Evolutionary conservation across 2,888 invertebrate species (phyloP).

Genomic region (Toxonevra muliebris): DNA sequence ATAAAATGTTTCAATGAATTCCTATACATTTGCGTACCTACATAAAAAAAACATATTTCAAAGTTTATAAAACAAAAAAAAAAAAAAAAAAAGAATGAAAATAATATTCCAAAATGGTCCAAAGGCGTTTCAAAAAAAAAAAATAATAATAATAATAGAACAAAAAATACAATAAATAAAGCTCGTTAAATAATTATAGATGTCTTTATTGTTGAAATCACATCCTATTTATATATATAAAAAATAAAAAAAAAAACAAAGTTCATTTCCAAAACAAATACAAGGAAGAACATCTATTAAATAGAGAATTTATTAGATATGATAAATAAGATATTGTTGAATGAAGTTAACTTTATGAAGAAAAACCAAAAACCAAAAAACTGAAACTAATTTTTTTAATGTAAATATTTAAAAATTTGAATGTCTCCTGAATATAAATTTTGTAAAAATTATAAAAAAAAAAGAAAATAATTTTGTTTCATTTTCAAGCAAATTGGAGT

Average conservation of each 20-base stretch:
- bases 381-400: conserved; percentile 6
- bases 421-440: conserved; percentile 19
- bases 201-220: conserved; percentile 32
- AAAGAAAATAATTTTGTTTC: conserved; percentile 17
- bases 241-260: conserved; percentile 1
- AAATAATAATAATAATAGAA: neutral
- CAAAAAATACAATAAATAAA: too few species aligned
- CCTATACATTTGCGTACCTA: conserved; percentile 26
- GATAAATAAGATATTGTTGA: too few species aligned
- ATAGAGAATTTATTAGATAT: conserved; percentile 1
- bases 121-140: neutral
- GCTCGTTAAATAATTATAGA: conserved; percentile 15
- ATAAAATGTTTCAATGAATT: conserved; percentile 10
- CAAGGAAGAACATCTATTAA: conserved; percentile 5
- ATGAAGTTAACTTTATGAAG: too few species aligned
- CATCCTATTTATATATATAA: conserved; percentile 15
- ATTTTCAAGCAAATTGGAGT: conserved; percentile 6
- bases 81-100: neutral
- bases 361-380: neutral
- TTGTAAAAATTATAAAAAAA: conserved; percentile 18
- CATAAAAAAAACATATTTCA: conserved; percentile 8
- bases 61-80: conserved; percentile 6
- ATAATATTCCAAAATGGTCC: conserved; percentile 2
- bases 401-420: conserved; percentile 7
- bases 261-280: conserved; percentile 7